Conservation (phyloP, 2,888 invertebrate genomes). For the Scelioninae gen. 2 region DNA sequence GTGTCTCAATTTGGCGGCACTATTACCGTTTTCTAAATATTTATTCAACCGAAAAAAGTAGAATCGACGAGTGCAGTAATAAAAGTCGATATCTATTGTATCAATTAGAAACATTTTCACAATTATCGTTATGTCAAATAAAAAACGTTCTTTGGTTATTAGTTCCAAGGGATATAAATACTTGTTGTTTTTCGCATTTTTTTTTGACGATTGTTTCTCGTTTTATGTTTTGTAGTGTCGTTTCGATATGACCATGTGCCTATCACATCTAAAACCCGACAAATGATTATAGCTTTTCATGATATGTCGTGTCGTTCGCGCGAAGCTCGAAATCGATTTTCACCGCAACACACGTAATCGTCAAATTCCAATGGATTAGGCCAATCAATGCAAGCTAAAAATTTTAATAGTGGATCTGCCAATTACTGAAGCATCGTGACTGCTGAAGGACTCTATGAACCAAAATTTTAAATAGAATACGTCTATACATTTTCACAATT, state of each 20-base stretch:
- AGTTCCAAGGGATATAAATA: neutral
- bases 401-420: too few species aligned
- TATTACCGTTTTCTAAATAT: too few species aligned
- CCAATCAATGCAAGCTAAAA: slow-evolving; percentile 7
- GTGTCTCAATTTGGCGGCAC: too few species aligned
- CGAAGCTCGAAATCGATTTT: slow-evolving; percentile 20
- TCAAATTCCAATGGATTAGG: slow-evolving; percentile 15
- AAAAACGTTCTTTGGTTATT: too few species aligned
- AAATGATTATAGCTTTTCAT: slow-evolving; percentile 34
- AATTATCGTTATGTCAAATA: too few species aligned
- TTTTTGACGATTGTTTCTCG: neutral
- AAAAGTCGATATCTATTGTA: neutral
- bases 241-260: slow-evolving; percentile 5
- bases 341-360: slow-evolving; percentile 9
- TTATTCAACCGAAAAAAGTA: too few species aligned
- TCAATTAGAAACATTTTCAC: too few species aligned
- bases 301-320: slow-evolving; percentile 28
- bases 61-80: too few species aligned
- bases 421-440: too few species aligned
- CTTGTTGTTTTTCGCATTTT: slow-evolving; percentile 12
- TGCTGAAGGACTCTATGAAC: too few species aligned
- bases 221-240: slow-evolving; percentile 1
- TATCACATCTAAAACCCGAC: slow-evolving; percentile 6
- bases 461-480: too few species aligned
- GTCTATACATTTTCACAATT: too few species aligned